Evolutionary conservation across 2,888 invertebrate species (phyloP).

Genomic region (Dicyrtomina minuta): DNA sequence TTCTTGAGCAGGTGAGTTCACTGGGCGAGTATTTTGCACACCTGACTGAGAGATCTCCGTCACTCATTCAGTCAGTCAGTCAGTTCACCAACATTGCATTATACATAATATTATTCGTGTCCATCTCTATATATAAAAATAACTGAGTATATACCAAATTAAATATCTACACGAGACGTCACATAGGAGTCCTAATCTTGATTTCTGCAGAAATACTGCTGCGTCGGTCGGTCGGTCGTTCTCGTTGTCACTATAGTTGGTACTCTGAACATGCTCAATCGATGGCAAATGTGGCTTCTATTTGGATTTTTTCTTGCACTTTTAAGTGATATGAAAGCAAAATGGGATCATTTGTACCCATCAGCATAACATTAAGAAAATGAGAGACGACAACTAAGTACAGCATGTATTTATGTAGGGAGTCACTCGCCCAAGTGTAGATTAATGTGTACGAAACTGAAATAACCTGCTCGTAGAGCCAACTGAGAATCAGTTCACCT

Average conservation of each 20-base stretch:
- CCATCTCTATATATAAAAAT: too few relatives aligned
- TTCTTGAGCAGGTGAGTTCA: constrained; percentile 23
- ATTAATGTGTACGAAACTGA: too few relatives aligned
- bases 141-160: too few relatives aligned
- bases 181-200: too few relatives aligned
- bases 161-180: too few relatives aligned
- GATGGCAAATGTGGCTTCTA: not conserved
- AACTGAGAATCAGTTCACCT: constrained; percentile 13
- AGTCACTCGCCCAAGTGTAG: not conserved
- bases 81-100: constrained; percentile 6
- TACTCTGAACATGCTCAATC: too few relatives aligned
- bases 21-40: constrained; percentile 13
- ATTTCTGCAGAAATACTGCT: too few relatives aligned
- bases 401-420: not conserved
- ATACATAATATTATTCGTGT: too few relatives aligned
- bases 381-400: not conserved
- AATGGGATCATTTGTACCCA: constrained; percentile 30
- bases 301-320: not conserved
- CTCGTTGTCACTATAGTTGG: too few relatives aligned
- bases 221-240: too few relatives aligned
- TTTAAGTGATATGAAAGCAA: constrained; percentile 26
- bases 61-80: constrained; percentile 13
- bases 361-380: constrained; percentile 13
- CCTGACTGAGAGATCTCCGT: constrained; percentile 15
- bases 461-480: not conserved